A percentile compares a stretch with the other conserved stretches of the same genome.
These are phyloP conservation scores for Psittacula derbiana DNA, from an alignment of 2,797 vertebrate genomes.

Conservation along the genomic window DNA sequence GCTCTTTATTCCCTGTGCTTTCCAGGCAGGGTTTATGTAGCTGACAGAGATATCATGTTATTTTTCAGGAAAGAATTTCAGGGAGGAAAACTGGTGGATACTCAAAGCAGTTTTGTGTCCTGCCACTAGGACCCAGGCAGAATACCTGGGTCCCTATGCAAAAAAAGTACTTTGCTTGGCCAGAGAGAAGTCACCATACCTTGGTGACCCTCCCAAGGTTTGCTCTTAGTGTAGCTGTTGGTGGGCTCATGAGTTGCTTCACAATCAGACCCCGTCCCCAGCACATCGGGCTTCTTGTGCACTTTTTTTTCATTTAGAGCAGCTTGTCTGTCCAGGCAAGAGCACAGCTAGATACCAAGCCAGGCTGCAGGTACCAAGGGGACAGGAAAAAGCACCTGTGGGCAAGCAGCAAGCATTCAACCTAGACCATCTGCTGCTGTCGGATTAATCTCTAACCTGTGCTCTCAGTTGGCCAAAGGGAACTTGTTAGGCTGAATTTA, in stretches of 20 bases:
- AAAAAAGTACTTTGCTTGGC: background rate
- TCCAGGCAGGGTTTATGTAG: background rate
- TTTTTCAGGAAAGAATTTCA: background rate
- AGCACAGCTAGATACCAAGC: background rate
- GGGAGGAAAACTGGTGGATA: background rate
- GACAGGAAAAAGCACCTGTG: background rate
- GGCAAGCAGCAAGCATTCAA: background rate
- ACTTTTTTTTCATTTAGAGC: background rate
- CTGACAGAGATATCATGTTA: background rate
- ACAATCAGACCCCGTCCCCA: background rate
- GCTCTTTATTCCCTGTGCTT: background rate
- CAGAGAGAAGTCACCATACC: background rate
- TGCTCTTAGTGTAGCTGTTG: background rate
- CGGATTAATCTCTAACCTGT: conserved; percentile 36
- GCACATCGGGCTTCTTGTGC: background rate
- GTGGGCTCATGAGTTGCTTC: background rate
- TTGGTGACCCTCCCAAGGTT: background rate
- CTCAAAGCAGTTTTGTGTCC: background rate
- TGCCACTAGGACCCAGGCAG: background rate
- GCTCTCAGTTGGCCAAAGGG: background rate
- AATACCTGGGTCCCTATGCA: background rate
- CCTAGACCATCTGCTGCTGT: conserved; percentile 33
- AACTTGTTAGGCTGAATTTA: conserved; percentile 32
- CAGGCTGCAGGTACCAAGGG: background rate
- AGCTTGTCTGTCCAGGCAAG: background rate